phyloP scores from a whole-genome alignment of 2,113 vertebrate species.

The Brienomyrus longianalis region DNA sequence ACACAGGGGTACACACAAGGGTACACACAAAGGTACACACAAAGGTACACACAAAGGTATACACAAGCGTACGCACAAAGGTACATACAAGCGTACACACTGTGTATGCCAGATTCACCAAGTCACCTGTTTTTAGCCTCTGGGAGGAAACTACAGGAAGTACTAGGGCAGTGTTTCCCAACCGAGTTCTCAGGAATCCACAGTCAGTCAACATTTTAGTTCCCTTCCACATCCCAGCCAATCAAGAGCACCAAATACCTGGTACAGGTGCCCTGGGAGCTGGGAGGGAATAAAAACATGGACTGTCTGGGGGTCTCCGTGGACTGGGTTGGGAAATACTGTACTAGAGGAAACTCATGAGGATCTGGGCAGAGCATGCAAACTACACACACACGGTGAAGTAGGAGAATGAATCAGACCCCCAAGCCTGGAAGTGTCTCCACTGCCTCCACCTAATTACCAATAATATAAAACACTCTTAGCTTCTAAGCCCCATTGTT shows the following conservation, averaged over 20 bases:
- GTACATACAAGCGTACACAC: neutral
- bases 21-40: no score
- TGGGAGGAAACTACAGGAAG: neutral
- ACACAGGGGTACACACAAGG: neutral
- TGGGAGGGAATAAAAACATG: neutral
- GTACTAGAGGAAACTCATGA: neutral
- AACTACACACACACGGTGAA: neutral
- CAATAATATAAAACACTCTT: neutral
- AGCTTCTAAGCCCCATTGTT: neutral
- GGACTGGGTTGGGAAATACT: neutral
- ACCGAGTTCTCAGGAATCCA: neutral
- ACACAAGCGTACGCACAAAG: no score
- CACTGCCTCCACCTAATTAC: neutral
- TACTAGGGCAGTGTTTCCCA: neutral
- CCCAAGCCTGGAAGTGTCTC: neutral
- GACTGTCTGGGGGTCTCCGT: neutral
- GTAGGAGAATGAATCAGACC: neutral
- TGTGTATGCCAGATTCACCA: neutral
- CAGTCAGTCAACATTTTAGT: neutral
- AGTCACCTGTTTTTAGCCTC: neutral
- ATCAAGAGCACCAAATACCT: neutral
- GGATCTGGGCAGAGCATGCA: neutral
- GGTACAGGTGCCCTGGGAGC: neutral
- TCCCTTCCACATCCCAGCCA: neutral
- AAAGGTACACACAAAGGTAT: neutral